Base-by-base conservation (phyloP, 2,113 vertebrate species). In the Chaetodon trifascialis region DNA sequence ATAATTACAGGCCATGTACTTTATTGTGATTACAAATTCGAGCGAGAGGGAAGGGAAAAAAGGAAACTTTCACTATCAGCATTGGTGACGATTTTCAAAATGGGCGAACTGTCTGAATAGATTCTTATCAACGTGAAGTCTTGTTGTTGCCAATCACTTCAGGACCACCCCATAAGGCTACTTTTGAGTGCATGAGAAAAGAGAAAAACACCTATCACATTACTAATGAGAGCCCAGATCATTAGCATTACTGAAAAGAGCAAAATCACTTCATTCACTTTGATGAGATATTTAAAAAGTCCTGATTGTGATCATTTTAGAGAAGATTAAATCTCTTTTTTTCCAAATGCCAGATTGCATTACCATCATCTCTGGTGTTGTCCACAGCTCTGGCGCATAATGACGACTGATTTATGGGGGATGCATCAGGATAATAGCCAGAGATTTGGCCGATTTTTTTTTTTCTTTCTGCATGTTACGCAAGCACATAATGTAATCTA, bases 11-110 rank as follows among this genome's bases (percentile, higher is more conserved):
- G 58, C 81, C 62, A 63, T 85, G 82, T 86, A 86, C 87, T 90
- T 93, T 86, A 92, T 93, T 94, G 86, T 91, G 88, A 93, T 94
- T 88, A 88, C 85, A 92, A 94, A 94, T 94, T 93, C 86, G 89
- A 74, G 73, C 42, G 25, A 64, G 74, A 74, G n/a, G 58, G 49
- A 62, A 49, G 56, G 16, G 34, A 16, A 36, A 73, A 66, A 59
- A 64, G 15, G 23, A 51, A 86, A 78, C n/a, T 67, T 70, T 75
- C 38, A 5, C 38, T 16, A 62, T 30, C 30, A 56, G 38, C 59
- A 60, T 80, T 42, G 2, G 51, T 68, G 47, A 77, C 10, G n/a
- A 73, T 75, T 89, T 59, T 87, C 1, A 51, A 74, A 52, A 80
- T 21, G 55, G 30, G 68, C 56, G 68, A 83, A 34, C 73, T 56